These are phyloP conservation scores for Pituophis catenifer DNA, from an alignment of 2,113 vertebrate genomes.

Conservation along the genomic window DNA sequence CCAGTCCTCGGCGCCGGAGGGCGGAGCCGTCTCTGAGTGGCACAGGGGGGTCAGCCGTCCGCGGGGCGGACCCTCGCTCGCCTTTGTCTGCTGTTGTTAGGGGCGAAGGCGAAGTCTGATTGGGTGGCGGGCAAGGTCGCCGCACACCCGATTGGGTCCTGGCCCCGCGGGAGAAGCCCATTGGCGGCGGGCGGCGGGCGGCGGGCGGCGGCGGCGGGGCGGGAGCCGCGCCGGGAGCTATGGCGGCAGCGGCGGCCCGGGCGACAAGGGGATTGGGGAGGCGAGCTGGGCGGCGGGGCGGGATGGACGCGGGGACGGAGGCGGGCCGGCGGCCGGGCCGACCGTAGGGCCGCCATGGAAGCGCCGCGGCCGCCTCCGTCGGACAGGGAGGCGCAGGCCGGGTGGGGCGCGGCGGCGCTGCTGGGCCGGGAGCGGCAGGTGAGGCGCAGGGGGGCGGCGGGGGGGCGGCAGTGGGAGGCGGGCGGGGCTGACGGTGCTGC, in stretches of 20 bases:
- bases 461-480: rapidly evolving
- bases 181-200: not conserved
- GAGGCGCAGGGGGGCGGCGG: too few relatives aligned
- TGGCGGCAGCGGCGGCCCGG: not conserved
- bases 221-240: not conserved
- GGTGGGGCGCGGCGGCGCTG: constrained; percentile 36
- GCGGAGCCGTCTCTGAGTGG: rapidly evolving
- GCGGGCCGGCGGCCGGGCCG: not conserved
- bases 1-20: not conserved
- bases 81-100: constrained; percentile 55
- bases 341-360: constrained; percentile 30
- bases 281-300: not conserved
- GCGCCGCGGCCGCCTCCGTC: not conserved
- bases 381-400: constrained; percentile 20
- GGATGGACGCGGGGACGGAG: not conserved
- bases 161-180: not conserved
- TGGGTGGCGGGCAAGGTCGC: not conserved
- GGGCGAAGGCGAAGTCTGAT: constrained; percentile 23
- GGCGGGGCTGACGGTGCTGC: not conserved
- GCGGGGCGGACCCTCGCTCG: not conserved
- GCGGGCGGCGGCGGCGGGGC: not conserved
- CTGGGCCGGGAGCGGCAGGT: constrained; percentile 39
- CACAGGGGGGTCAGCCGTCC: rapidly evolving
- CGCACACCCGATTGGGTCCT: not conserved
- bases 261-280: not conserved